phyloP scores from a whole-genome alignment of 1,140 invertebrate species.

The Andrena cerasifolii region DNA sequence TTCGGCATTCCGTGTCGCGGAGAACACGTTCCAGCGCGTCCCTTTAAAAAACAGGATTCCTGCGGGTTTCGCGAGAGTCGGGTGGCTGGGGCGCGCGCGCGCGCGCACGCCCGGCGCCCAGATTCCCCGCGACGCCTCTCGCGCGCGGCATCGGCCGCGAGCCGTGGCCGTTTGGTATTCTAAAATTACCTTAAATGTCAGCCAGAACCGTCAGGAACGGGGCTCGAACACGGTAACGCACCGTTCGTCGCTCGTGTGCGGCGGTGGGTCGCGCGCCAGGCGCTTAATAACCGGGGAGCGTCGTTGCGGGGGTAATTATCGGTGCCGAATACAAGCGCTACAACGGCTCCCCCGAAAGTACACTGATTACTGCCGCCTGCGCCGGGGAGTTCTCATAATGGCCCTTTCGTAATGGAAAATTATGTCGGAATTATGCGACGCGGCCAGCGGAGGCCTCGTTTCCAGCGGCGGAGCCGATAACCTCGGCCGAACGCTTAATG shows the following conservation, averaged over 20 bases:
- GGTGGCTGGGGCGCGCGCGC: background rate
- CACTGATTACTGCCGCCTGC: conserved; percentile 8
- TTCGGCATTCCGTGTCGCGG: background rate
- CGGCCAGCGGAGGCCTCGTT: conserved; percentile 42
- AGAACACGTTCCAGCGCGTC: conserved; percentile 15
- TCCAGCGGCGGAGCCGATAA: conserved; percentile 57
- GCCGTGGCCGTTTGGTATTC: background rate
- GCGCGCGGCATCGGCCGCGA: background rate
- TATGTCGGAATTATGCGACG: conserved; percentile 55
- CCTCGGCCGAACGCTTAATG: conserved; percentile 62
- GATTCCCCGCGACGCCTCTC: background rate
- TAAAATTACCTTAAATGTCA: conserved; percentile 23
- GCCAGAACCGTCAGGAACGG: background rate
- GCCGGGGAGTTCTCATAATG: conserved; percentile 24
- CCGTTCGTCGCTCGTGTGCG: background rate
- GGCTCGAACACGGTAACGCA: background rate
- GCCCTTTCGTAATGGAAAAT: conserved; percentile 63
- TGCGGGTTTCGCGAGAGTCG: background rate
- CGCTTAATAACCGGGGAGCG: conserved; percentile 6
- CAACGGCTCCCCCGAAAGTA: conserved; percentile 39
- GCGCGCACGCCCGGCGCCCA: background rate
- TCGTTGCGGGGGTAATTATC: conserved; percentile 49
- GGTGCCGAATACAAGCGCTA: conserved; percentile 17
- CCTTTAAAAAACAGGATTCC: conserved; percentile 18
- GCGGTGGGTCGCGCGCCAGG: background rate